Base-by-base conservation (phyloP, 2,888 invertebrate genomes). In the Ametastegia equiseti region DNA sequence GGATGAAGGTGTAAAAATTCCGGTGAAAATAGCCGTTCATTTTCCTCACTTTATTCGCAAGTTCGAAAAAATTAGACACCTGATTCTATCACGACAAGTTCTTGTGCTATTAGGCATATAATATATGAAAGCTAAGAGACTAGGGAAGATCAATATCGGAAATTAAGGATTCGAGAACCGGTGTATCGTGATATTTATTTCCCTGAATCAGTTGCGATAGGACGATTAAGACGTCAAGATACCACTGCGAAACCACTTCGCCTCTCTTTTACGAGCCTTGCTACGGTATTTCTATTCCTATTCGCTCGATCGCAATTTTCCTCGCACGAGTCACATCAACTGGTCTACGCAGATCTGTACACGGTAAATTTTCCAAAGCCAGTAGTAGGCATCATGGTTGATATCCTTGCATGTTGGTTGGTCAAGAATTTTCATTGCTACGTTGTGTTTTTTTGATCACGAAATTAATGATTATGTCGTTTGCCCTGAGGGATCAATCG, bases 191-290 rank as follows among this genome's bases (percentile, higher is more conserved):
- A 33, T 69, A 69, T 69, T 69, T n/a, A 69, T 69, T 69, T 69
- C 36, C 69, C 23, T 42, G 69, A 69, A 69, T 69, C 27, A 33
- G 33, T 15, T 13, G 13, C 60, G 63, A 23, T 27, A 23, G 39
- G 42, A 69, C 42, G 69, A 69, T 69, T 1, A 69, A 69, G 69
- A 69, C 69, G 69, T 69, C 42, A 69, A 69, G 69, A 69, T 69
- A 69, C 42, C 69, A 42, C 19, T 23, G 9, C 36, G 23, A 19
- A 42, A n/a, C 6, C 23, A 69, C 69, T 69, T 69, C 23, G 69
- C 69, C n/a, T 42, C 19, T 57, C 69, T 42, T 69, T 69, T 69
- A 69, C 69, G 69, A 69, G n/a, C 69, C 11, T 9, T 23, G 11
- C 19, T 54, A 7, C 11, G 57, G 27, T 6, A 30, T 60, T n/a